A percentile compares a stretch with the other conserved stretches of the same genome.
Conservation (phyloP, 2,113 vertebrate genomes). For the Sclerurus mexicanus region DNA sequence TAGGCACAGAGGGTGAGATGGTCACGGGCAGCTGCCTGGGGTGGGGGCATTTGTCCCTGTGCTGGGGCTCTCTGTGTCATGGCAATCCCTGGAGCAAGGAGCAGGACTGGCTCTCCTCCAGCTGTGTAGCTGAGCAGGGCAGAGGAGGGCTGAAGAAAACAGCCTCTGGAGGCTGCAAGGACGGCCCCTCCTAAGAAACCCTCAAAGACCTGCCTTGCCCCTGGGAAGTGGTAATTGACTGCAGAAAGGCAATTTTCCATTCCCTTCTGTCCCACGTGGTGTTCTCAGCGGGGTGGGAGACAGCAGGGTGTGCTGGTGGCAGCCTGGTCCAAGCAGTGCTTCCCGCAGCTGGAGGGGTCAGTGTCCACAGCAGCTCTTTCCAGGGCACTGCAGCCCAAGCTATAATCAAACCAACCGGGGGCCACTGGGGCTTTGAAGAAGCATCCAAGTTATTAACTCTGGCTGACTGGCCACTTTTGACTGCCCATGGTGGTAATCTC, state of each 20-base stretch:
- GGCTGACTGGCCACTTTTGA: background rate
- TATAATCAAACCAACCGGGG: background rate
- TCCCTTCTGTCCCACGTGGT: rapidly evolving
- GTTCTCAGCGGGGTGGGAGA: background rate
- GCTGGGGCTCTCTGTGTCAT: rapidly evolving
- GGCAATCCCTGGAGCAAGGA: background rate
- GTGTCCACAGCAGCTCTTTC: rapidly evolving
- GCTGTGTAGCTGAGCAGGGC: background rate
- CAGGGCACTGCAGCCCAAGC: background rate
- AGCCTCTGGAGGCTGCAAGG: background rate
- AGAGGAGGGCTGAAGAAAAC: background rate
- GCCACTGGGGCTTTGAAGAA: background rate
- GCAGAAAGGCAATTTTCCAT: background rate
- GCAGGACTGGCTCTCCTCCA: background rate
- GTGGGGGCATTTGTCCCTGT: background rate
- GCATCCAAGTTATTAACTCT: background rate
- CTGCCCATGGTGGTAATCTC: rapidly evolving
- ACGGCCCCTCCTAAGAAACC: background rate
- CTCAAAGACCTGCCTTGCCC: background rate
- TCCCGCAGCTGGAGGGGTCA: rapidly evolving
- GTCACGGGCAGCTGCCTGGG: rapidly evolving
- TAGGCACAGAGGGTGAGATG: background rate
- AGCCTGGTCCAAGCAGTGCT: background rate
- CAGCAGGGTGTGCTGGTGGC: rapidly evolving
- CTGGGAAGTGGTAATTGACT: background rate